Evolutionary conservation across 2,797 vertebrate genomes (phyloP), one percentile per base, ranked within the genome.

Genomic region (Intellagama lesueurii): DNA sequence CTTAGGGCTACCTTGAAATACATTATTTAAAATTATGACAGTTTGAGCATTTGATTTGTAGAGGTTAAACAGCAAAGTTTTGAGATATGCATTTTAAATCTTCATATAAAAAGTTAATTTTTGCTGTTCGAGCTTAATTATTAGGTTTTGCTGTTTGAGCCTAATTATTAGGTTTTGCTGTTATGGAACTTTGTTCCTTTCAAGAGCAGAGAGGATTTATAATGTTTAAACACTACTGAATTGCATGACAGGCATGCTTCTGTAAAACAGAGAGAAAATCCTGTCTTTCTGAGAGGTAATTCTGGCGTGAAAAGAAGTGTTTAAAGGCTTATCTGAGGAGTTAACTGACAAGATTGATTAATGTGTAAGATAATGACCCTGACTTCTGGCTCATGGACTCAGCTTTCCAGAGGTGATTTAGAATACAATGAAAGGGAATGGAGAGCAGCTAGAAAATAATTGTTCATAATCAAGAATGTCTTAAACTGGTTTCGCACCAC

Each of bases 291-390:
- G 35, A 91, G 88, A 81, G 88, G 91, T 90, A 91, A 91, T 95
- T 94, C 92, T 92, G 68, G 94, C 94, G 95, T 95, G 96, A 94
- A 96, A 95, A 95, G 93, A 95, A 95, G 93, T 93, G 92, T 95
- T 96, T 95, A 95, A 91, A 88, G 76, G 94, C 94, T 96, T 95
- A 95, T 87, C 68, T 88, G 93, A 90, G 90, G 93, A 88, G 82
- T 95, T 94, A 94, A 90, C 92, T 94, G 94, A 93, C 94, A 95
- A 68, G 75, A 91, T 81, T 94, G 94, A 91, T 94, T 91, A 95
- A 93, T 75, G 68, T 88, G 86, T 35, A 90, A 93, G 93, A 86
- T 91, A 92, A 91, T 94, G 87, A 85, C 88, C 86, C 86, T 93
- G 86, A 93, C 95, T 95, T 95, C 91, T 94, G 91, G 47, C 90